These are phyloP conservation scores for Aurelia aurita complex sp. Pacific DNA, from an alignment of 30 jellyfish, hydroid and myxozoan genomes.

Conservation along the genomic window DNA sequence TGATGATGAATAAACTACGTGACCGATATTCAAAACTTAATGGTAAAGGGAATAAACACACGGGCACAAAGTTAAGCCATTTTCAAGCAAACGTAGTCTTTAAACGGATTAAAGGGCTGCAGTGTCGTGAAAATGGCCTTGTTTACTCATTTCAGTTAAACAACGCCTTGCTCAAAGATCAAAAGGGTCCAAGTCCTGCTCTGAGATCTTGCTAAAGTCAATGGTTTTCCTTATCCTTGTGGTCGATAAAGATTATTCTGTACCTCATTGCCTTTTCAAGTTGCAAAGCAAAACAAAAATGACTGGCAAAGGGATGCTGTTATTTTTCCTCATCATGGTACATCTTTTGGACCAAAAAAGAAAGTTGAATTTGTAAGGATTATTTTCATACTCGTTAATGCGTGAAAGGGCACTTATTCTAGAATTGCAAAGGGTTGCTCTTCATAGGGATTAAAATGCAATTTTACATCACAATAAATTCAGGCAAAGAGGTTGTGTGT, in stretches of 20 bases:
- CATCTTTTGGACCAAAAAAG: conserved; percentile 5
- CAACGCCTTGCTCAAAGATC: no score
- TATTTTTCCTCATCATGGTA: not conserved
- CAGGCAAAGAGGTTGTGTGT: no score
- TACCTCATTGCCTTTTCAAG: no score
- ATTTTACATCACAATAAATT: no score
- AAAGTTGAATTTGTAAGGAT: conserved; percentile 5
- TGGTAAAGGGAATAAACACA: no score
- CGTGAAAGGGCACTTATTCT: not conserved
- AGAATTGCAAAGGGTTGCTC: not conserved
- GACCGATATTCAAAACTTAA: no score
- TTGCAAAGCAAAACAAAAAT: not conserved
- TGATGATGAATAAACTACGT: no score
- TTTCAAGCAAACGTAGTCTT: not conserved
- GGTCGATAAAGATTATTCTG: no score
- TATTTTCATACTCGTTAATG: not conserved
- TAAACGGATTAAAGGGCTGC: not conserved
- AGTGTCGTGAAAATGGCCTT: no score
- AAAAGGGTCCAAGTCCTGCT: no score
- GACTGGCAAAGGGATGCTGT: conserved; percentile 8
- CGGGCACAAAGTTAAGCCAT: not conserved
- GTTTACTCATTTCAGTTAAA: no score
- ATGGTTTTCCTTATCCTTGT: not conserved
- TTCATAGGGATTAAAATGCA: not conserved
- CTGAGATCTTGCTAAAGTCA: not conserved